Conservation (phyloP, 2,888 invertebrate genomes). For the Anarsia innoxiella region DNA sequence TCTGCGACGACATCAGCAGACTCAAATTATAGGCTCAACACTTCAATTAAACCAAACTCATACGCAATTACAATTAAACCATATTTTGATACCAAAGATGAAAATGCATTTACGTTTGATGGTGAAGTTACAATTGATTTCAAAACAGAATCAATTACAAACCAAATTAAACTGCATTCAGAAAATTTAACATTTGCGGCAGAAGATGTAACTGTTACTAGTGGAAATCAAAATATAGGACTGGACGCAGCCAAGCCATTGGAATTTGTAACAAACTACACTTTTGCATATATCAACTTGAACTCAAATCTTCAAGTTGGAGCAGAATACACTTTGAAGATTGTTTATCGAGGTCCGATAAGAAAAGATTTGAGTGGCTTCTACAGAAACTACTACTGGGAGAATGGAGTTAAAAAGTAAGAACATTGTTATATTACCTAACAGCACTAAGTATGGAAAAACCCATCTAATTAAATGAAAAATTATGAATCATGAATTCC, state of each 20-base stretch:
- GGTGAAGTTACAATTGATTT: conserved; percentile 63
- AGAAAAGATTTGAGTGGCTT: conserved; percentile 76
- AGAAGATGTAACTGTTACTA: conserved; percentile 33
- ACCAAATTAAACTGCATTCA: conserved; percentile 57
- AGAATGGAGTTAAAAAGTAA: conserved; percentile 68
- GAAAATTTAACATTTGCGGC: conserved; percentile 42
- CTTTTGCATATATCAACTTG: conserved; percentile 68
- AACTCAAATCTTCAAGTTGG: conserved; percentile 40
- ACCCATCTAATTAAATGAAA: not conserved
- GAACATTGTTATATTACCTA: conserved; percentile 22
- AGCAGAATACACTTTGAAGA: conserved; percentile 56
- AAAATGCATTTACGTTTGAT: conserved; percentile 55
- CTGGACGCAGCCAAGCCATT: conserved; percentile 35
- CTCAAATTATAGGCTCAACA: conserved; percentile 51
- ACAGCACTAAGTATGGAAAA: not conserved
- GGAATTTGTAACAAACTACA: conserved; percentile 46
- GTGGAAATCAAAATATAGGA: conserved; percentile 25
- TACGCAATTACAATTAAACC: conserved; percentile 74
- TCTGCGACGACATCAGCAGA: conserved; percentile 31
- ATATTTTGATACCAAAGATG: conserved; percentile 57
- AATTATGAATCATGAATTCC: no score
- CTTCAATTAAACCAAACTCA: conserved; percentile 58
- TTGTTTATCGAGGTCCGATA: conserved; percentile 72
- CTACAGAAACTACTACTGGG: conserved; percentile 75
- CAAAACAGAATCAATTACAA: conserved; percentile 32